Evolutionary conservation across 2,888 invertebrate genomes (phyloP), one percentile per base, ranked within the genome.

Genomic region (Cheiracanthium punctorium): DNA sequence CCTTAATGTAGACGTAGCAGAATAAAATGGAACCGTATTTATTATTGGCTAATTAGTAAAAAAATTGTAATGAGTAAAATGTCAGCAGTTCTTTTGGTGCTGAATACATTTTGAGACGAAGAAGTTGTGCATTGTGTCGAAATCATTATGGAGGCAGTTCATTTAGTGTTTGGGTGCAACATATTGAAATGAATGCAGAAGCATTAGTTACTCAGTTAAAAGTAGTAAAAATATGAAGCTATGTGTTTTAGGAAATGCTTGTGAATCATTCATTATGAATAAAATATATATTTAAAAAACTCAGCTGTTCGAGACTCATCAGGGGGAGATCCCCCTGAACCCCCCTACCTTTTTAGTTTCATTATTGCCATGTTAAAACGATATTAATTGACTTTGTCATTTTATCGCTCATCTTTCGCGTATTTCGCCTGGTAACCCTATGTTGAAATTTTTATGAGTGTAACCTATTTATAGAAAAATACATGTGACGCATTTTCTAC

Each of bases 61-160:
- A n/a, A 58, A 58, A 58, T 24, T 17, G 17, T 58, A 58, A 58
- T 58, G 58, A 58, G 58, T 20, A 58, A 58, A 58, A 58, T 58
- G 58, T 58, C 24, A 58, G 4, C 58, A 20, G 12, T 2, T 58
- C 58, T 24, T 58, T 37, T 58, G 17, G 17, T 58, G 58, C 24
- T 12, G 20, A 58, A 58, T 48, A 17, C 12, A n/a, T 24, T 58
- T 4, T 58, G 4, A 58, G 20, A 58, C 1, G 17, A 12, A 24
- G 24, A 58, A 20, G 24, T 1, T 24, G 20, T 58, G 58, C 37
- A 4, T 37, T 1, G 24, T 17, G 58, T 24, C 58, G 12, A 58
- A 58, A 58, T 58, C 17, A 58, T 58, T 58, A 58, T 58, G 58
- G 12, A 24, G 5, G 58, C 4, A 58, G 1, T 7, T 58, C 58